Evolutionary conservation across 1,140 invertebrate genomes (phyloP).

Genomic region (Maniola jurtina): DNA sequence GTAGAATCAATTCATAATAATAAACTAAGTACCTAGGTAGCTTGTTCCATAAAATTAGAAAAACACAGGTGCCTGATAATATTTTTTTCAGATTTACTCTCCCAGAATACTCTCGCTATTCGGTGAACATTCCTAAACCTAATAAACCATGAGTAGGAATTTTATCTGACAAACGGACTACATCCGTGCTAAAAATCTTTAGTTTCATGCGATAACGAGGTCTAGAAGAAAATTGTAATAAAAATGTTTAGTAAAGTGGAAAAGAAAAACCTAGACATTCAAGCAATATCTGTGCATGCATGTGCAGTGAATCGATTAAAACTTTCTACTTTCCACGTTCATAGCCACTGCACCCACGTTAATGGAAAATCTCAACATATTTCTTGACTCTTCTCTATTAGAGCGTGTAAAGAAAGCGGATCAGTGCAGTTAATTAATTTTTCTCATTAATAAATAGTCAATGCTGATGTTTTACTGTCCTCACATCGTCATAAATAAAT

Average conservation of each 20-base stretch:
- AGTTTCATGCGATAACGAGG: neutral
- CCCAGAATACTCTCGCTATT: no score
- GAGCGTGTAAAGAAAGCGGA: slow-evolving; percentile 69
- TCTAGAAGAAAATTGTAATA: neutral
- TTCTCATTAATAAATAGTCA: slow-evolving; percentile 8
- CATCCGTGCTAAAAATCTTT: no score
- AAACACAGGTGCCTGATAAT: no score
- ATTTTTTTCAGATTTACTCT: no score
- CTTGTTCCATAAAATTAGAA: no score
- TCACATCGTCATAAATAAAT: neutral
- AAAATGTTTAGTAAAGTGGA: slow-evolving; percentile 40
- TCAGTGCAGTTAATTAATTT: slow-evolving; percentile 40
- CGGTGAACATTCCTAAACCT: no score
- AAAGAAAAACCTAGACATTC: slow-evolving; percentile 35
- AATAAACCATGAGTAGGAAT: no score
- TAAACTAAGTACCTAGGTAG: no score
- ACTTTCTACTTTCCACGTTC: slow-evolving; percentile 76
- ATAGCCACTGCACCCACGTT: slow-evolving; percentile 51
- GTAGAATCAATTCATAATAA: neutral
- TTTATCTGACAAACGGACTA: no score
- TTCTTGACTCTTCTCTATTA: slow-evolving; percentile 64
- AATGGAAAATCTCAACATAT: slow-evolving; percentile 71
- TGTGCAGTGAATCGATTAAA: slow-evolving; percentile 70
- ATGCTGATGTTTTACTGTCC: neutral
- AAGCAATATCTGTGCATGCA: slow-evolving; percentile 56